Evolutionary conservation across 2,113 vertebrate genomes (phyloP).

Genomic region (Barbus barbus): DNA sequence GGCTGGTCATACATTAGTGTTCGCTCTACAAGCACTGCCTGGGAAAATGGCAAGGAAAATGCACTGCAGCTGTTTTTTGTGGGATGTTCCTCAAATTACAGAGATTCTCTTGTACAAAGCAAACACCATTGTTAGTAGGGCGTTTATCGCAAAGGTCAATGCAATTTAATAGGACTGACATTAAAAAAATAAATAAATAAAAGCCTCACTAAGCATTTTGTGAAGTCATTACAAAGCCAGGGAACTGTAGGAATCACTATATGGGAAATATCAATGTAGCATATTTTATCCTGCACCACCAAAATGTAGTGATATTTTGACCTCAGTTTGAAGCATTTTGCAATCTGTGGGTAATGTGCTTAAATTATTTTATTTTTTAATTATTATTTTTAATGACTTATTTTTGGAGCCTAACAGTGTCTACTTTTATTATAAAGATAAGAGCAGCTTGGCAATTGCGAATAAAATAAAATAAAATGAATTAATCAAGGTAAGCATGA

Average conservation of each 20-base stretch:
- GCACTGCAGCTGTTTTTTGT: constrained; percentile 49
- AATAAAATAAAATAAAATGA: too few species aligned
- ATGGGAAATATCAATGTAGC: background rate
- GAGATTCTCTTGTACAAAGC: constrained; percentile 1
- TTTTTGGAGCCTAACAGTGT: background rate
- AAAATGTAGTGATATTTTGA: background rate
- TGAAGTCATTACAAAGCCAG: background rate
- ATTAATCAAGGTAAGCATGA: background rate
- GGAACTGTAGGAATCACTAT: background rate
- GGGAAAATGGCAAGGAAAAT: constrained; percentile 52
- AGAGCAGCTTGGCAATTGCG: background rate
- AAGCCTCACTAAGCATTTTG: background rate
- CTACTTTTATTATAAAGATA: background rate
- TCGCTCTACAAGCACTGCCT: constrained; percentile 38
- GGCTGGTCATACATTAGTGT: constrained; percentile 44
- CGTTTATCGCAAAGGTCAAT: constrained; percentile 5
- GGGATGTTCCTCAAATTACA: constrained; percentile 34
- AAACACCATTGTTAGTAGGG: constrained; percentile 1
- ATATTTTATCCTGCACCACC: background rate
- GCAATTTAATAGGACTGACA: background rate
- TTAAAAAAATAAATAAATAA: too few species aligned
- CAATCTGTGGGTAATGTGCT: too few species aligned
- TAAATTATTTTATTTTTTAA: too few species aligned
- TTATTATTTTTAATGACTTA: background rate
- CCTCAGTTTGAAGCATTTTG: too few species aligned